These are phyloP conservation scores for Dicrurus megarhynchus DNA, from an alignment of 2,113 vertebrate genomes.

Conservation along the genomic window DNA sequence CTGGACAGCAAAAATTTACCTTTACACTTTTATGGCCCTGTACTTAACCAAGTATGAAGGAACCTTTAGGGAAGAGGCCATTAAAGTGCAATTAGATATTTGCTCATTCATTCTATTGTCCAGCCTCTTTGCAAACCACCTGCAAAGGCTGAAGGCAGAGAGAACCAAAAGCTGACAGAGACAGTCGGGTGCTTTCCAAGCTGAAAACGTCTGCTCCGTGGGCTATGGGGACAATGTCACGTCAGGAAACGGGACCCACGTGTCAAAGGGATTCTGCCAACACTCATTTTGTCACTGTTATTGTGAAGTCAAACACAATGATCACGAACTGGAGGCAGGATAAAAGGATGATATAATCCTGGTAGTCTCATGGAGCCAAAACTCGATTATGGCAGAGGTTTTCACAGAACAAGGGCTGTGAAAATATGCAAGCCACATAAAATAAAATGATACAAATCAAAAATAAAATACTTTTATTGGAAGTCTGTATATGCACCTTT, in stretches of 20 bases:
- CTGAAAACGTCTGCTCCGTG: neutral
- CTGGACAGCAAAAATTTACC: neutral
- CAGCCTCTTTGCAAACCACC: neutral
- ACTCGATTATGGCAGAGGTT: neutral
- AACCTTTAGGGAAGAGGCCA: neutral
- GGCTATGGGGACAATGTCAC: rapidly evolving
- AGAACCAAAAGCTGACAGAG: neutral
- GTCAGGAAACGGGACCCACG: neutral
- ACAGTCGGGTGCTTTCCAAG: rapidly evolving
- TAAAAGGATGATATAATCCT: neutral
- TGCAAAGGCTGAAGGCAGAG: neutral
- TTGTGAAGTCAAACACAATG: rapidly evolving
- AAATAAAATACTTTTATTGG: neutral
- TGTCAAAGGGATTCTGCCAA: rapidly evolving
- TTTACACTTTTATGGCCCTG: neutral
- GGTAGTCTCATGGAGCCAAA: neutral
- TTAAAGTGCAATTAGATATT: neutral
- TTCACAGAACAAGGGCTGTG: neutral
- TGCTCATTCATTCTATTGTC: neutral
- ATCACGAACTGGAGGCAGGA: neutral
- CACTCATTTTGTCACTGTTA: neutral
- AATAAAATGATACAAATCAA: neutral
- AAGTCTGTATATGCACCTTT: neutral
- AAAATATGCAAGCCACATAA: neutral
- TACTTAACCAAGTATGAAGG: neutral